A percentile compares a stretch with the other conserved stretches of the same genome.
Evolutionary conservation across 2,888 invertebrate species (phyloP).

Genomic region (Sesamia inferens): DNA sequence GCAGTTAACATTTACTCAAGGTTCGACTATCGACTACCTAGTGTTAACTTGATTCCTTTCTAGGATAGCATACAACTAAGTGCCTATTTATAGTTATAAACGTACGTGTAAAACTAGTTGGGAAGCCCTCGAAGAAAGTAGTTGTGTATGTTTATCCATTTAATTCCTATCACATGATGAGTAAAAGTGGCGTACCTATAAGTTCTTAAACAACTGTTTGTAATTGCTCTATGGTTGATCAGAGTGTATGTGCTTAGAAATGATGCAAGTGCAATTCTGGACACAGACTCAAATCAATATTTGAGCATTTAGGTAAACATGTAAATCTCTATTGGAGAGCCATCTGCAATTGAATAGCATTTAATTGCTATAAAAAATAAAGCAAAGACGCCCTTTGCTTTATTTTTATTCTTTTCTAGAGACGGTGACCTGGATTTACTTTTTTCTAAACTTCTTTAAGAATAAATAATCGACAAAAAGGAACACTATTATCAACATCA

Average conservation of each 20-base stretch:
- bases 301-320: not conserved
- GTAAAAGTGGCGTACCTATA: constrained; percentile 27
- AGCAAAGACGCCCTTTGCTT: not conserved
- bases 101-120: constrained; percentile 35
- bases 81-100: constrained; percentile 30
- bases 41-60: constrained; percentile 22
- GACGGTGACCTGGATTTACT: accelerated
- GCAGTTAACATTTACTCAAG: constrained; percentile 24
- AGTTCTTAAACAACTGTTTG: constrained; percentile 7
- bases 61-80: constrained; percentile 15
- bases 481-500: no score
- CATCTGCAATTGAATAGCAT: no score
- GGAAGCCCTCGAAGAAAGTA: constrained; percentile 40
- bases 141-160: constrained; percentile 28
- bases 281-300: not conserved
- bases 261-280: not conserved
- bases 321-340: not conserved
- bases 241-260: constrained; percentile 2
- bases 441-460: no score
- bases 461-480: no score
- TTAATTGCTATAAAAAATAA: no score
- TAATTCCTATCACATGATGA: constrained; percentile 39
- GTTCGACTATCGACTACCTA: constrained; percentile 4
- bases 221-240: constrained; percentile 18
- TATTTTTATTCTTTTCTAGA: constrained; percentile 1